Conservation (phyloP, 2,888 invertebrate species). For the Drosophila acutilabella region DNA sequence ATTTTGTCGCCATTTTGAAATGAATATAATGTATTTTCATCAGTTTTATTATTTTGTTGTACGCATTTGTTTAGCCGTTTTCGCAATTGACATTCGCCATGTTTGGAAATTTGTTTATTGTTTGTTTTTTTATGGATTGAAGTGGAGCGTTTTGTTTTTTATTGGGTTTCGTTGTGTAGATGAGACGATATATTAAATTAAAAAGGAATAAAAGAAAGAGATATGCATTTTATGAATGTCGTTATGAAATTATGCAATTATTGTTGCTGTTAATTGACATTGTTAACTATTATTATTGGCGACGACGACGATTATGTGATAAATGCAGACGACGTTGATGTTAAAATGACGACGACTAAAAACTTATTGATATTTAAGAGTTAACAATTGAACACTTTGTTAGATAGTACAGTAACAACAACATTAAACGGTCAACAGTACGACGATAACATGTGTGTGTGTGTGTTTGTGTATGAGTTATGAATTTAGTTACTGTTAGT, state of each 20-base stretch:
- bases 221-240: constrained; percentile 69
- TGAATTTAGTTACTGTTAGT: no score
- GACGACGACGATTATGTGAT: constrained; percentile 37
- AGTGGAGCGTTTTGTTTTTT: constrained; percentile 25
- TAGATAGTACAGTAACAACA: constrained; percentile 55
- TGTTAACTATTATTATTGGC: constrained; percentile 10
- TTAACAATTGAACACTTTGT: constrained; percentile 25
- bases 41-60: constrained; percentile 18
- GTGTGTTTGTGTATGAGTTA: constrained; percentile 8
- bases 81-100: constrained; percentile 56
- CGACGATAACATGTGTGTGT: constrained; percentile 40
- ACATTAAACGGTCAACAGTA: constrained; percentile 70
- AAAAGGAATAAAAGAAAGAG: constrained; percentile 74
- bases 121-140: constrained; percentile 32
- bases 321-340: constrained; percentile 36
- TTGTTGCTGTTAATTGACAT: constrained; percentile 34
- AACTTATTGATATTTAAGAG: constrained; percentile 20
- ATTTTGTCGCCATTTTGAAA: constrained; percentile 68
- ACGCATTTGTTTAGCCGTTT: constrained; percentile 81
- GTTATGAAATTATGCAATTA: constrained; percentile 47
- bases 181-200: constrained; percentile 66
- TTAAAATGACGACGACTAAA: constrained; percentile 41
- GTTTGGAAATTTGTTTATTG: constrained; percentile 28
- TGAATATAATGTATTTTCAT: constrained; percentile 28
- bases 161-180: constrained; percentile 52